Evolutionary conservation across 2,113 vertebrate species (phyloP).

Genomic region (Puffinus mauretanicus): DNA sequence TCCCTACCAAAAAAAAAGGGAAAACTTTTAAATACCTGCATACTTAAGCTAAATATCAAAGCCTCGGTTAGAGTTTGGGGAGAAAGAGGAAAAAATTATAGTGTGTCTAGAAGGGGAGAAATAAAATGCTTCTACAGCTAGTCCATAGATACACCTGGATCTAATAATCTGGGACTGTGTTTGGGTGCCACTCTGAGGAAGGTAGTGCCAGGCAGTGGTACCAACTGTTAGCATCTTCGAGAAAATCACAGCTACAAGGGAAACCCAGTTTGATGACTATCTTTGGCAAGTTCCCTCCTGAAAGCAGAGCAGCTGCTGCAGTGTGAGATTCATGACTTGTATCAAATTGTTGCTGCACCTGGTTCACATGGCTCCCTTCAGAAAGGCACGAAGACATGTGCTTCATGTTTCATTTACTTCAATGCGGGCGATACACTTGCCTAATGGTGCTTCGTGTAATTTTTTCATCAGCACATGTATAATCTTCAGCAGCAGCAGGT

Average conservation of each 20-base stretch:
- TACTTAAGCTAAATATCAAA: not conserved
- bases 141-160: not conserved
- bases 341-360: not conserved
- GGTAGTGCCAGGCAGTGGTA: not conserved
- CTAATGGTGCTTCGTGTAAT: not conserved
- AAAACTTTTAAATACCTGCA: not conserved
- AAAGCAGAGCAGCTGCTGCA: not conserved
- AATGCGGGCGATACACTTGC: rapidly evolving
- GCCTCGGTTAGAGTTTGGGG: not conserved
- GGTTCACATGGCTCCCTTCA: not conserved
- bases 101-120: not conserved
- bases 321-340: not conserved
- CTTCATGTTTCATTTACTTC: not conserved
- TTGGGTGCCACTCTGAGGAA: not conserved
- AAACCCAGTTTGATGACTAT: not conserved
- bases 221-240: not conserved
- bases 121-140: not conserved
- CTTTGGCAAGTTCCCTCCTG: not conserved
- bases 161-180: not conserved
- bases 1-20: not conserved
- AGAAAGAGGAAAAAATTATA: not conserved
- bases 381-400: not conserved
- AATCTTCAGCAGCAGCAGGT: not conserved
- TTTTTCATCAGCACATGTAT: not conserved
- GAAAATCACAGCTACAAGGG: not conserved